These are phyloP conservation scores for Thalassoma bifasciatum DNA, from an alignment of 2,113 vertebrate genomes.

Conservation along the genomic window DNA sequence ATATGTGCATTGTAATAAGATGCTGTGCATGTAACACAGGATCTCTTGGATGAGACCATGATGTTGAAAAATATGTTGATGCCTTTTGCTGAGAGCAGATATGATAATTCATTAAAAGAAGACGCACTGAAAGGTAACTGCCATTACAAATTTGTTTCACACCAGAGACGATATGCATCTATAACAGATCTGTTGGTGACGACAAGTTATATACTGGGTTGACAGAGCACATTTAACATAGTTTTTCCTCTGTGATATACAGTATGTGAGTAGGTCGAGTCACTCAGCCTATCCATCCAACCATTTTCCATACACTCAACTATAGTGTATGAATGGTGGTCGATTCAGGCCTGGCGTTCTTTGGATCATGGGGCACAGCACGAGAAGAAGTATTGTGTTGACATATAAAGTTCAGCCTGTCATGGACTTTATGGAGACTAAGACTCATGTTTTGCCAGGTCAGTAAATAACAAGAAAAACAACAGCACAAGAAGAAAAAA, in stretches of 20 bases:
- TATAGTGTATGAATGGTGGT: too few species aligned
- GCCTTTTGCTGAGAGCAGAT: constrained; percentile 7
- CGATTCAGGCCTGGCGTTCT: too few species aligned
- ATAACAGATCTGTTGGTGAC: not conserved
- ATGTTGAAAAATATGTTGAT: not conserved
- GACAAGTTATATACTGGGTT: too few species aligned
- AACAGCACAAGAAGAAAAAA: not conserved
- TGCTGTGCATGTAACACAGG: constrained; percentile 12
- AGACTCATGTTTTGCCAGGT: not conserved
- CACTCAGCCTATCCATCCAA: too few species aligned
- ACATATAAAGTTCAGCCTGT: not conserved
- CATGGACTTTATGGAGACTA: not conserved
- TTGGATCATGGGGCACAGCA: not conserved
- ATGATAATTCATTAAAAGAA: too few species aligned
- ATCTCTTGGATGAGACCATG: constrained; percentile 13
- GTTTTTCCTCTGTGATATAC: not conserved
- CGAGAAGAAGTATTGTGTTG: too few species aligned
- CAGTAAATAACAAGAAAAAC: too few species aligned
- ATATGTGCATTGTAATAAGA: constrained; percentile 54
- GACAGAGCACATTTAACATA: not conserved
- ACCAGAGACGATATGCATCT: too few species aligned
- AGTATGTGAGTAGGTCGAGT: too few species aligned
- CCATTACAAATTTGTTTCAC: too few species aligned
- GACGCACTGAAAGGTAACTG: too few species aligned
- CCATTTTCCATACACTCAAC: too few species aligned